These are phyloP conservation scores for Riparia riparia DNA, from an alignment of 2,113 vertebrate species.

Conservation along the genomic window DNA sequence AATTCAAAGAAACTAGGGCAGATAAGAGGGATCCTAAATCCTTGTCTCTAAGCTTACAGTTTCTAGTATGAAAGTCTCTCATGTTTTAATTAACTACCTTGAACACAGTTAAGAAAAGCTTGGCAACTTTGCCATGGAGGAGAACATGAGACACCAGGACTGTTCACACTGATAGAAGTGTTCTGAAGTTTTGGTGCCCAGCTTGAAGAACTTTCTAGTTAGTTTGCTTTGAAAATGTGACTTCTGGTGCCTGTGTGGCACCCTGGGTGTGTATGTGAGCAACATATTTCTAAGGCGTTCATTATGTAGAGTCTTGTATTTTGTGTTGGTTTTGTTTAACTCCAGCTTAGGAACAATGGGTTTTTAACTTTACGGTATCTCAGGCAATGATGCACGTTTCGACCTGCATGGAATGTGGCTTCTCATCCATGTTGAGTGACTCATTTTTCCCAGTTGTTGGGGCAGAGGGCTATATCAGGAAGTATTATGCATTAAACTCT, in stretches of 20 bases:
- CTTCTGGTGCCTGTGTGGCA: neutral
- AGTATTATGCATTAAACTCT: neutral
- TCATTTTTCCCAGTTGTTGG: neutral
- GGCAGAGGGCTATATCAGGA: neutral
- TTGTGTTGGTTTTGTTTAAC: neutral
- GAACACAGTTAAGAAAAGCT: neutral
- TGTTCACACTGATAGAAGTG: neutral
- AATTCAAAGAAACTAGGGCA: neutral
- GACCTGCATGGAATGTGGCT: conserved; percentile 37
- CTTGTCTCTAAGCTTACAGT: neutral
- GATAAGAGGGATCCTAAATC: neutral
- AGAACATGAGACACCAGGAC: neutral
- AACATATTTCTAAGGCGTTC: neutral
- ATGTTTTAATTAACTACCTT: neutral
- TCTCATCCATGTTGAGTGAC: neutral
- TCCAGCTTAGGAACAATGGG: neutral
- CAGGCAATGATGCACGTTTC: neutral
- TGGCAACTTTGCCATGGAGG: neutral
- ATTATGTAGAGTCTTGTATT: neutral
- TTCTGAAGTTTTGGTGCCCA: neutral
- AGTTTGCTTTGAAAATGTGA: neutral
- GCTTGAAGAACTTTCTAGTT: neutral
- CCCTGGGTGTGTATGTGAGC: accelerated
- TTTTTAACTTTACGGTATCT: neutral
- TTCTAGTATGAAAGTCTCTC: neutral